Conservation (phyloP, 2,888 invertebrate genomes). For the Micropterix aruncella region DNA sequence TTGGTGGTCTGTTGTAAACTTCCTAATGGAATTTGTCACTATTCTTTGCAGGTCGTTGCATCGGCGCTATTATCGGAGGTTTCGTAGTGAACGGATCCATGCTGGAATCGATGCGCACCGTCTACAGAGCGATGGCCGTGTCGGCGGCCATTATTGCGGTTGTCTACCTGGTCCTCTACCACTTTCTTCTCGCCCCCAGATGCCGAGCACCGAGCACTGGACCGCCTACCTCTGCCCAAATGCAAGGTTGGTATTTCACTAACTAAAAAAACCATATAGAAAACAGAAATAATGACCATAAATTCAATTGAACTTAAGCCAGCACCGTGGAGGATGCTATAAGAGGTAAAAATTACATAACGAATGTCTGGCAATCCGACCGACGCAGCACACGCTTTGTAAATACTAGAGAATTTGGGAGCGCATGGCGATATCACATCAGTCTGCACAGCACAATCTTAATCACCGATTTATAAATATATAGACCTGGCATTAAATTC, state of each 20-base stretch:
- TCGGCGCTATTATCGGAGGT: conserved; percentile 54
- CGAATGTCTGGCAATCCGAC: too few relatives aligned
- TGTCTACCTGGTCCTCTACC: conserved; percentile 58
- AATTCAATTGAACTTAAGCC: too few relatives aligned
- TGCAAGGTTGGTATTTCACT: conserved; percentile 52
- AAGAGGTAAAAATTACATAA: conserved; percentile 34
- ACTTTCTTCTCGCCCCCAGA: conserved; percentile 57
- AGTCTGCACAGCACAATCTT: too few relatives aligned
- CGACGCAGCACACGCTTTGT: too few relatives aligned
- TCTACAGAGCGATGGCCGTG: conserved; percentile 52
- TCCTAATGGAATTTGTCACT: too few relatives aligned
- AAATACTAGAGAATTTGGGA: too few relatives aligned
- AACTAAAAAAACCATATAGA: too few relatives aligned
- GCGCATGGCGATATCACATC: too few relatives aligned
- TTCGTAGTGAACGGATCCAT: conserved; percentile 28
- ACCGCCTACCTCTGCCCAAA: conserved; percentile 45
- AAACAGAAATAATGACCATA: neutral
- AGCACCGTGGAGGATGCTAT: conserved; percentile 36
- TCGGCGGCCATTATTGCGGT: conserved; percentile 49
- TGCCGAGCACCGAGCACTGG: conserved; percentile 55
- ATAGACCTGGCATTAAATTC: too few relatives aligned
- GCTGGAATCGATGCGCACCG: conserved; percentile 28
- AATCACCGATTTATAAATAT: too few relatives aligned
- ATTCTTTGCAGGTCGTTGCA: conserved; percentile 46
- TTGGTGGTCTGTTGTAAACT: too few relatives aligned